Evolutionary conservation across 2,797 vertebrate species (phyloP).

Genomic region (Cossypha dichroa): DNA sequence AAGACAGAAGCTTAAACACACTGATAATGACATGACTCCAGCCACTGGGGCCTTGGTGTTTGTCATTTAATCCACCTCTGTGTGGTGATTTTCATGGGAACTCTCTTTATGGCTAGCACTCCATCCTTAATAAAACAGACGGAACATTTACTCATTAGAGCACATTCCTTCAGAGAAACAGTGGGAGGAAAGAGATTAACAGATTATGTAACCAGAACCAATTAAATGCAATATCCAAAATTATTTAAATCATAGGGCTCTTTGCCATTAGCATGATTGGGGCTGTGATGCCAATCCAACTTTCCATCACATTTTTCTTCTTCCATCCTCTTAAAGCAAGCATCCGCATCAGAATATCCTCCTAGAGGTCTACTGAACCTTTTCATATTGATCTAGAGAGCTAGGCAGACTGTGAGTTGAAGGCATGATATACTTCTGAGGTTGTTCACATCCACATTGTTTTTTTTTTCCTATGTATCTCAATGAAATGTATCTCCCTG

Average conservation of each 20-base stretch:
- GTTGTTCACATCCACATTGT: not conserved
- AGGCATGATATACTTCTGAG: not conserved
- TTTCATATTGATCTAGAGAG: not conserved
- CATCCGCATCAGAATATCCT: not conserved
- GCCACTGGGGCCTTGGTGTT: not conserved
- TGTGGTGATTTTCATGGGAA: not conserved
- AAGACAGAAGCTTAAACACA: not conserved
- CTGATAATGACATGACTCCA: not conserved
- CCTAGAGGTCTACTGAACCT: not conserved
- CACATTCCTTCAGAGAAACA: slow-evolving; percentile 1
- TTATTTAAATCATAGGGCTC: not conserved
- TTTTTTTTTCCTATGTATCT: not conserved
- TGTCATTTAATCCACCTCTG: not conserved
- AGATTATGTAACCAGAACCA: not conserved
- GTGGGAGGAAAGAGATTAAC: slow-evolving; percentile 8
- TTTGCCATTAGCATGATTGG: not conserved
- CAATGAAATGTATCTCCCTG: not conserved
- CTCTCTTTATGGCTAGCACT: not conserved
- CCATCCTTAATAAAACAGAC: not conserved
- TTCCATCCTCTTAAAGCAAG: not conserved
- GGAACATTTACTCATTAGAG: slow-evolving; percentile 18
- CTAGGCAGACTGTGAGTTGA: not conserved
- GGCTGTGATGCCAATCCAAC: not conserved
- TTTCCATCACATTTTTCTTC: not conserved
- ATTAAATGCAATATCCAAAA: slow-evolving; percentile 27